Conservation (phyloP, 2,888 invertebrate genomes). For the Polyommatus iphigenia region DNA sequence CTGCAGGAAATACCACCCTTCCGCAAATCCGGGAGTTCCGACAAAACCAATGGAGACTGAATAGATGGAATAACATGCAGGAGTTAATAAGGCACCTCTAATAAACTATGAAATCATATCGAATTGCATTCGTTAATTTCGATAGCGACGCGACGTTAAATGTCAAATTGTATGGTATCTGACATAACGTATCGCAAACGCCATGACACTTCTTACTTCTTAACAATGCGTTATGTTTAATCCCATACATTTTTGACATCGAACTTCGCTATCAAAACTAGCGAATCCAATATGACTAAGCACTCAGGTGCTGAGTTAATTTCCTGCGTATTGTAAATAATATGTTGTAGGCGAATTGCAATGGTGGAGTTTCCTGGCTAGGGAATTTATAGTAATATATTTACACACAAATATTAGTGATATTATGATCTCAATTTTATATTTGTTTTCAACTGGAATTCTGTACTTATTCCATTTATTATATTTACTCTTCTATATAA, state of each 20-base stretch:
- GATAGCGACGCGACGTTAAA: too few relatives aligned
- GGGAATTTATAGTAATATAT: constrained; percentile 20
- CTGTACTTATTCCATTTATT: not conserved
- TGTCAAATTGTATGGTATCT: too few relatives aligned
- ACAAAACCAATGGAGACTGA: constrained; percentile 52
- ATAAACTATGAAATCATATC: not conserved
- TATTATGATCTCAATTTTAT: constrained; percentile 9
- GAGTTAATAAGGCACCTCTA: not conserved
- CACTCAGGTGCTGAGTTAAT: not conserved
- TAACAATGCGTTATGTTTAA: not conserved
- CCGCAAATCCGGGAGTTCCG: constrained; percentile 59
- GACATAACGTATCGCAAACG: not conserved
- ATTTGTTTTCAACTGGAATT: constrained; percentile 24
- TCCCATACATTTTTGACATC: not conserved
- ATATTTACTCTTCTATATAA: not conserved
- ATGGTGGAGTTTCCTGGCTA: constrained; percentile 10
- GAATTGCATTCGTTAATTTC: too few relatives aligned
- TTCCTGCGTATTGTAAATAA: constrained; percentile 15
- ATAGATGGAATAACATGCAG: not conserved
- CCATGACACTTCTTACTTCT: not conserved
- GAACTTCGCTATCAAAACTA: not conserved
- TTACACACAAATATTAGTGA: constrained; percentile 8
- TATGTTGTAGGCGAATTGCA: constrained; percentile 15
- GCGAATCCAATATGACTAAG: not conserved
- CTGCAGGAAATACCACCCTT: constrained; percentile 78